These are phyloP conservation scores for Monopis laevigella DNA, from an alignment of 2,888 invertebrate genomes.

Conservation along the genomic window DNA sequence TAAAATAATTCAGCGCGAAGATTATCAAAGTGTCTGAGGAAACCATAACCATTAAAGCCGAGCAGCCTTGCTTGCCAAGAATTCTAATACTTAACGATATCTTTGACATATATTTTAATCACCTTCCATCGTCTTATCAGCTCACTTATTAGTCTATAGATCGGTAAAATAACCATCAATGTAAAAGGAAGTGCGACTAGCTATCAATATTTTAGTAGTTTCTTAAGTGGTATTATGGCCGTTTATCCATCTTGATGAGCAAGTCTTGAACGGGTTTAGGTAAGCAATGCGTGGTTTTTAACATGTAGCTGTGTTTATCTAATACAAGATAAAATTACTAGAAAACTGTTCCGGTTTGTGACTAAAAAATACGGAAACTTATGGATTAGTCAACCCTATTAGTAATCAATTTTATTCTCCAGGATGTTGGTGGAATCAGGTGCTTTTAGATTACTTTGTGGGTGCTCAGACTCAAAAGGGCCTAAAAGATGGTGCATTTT, in stretches of 20 bases:
- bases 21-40: conserved; percentile 12
- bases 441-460: too few species aligned
- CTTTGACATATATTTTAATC: conserved; percentile 3
- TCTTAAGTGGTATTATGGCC: neutral
- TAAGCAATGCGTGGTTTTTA: conserved; percentile 3
- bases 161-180: conserved; percentile 8
- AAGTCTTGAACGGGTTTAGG: conserved; percentile 10
- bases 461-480: too few species aligned
- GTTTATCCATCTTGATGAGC: conserved; percentile 12
- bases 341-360: too few species aligned
- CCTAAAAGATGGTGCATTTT: too few species aligned
- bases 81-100: conserved; percentile 5
- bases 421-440: too few species aligned
- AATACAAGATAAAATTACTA: too few species aligned
- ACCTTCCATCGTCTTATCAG: conserved; percentile 7
- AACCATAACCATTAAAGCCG: conserved; percentile 14
- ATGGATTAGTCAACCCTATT: too few species aligned
- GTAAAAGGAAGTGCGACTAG: neutral
- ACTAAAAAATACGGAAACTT: too few species aligned
- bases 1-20: conserved; percentile 13
- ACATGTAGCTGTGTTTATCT: too few species aligned
- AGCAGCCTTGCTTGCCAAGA: neutral
- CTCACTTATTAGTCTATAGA: conserved; percentile 1
- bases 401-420: too few species aligned
- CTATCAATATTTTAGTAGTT: conserved; percentile 3